These are phyloP conservation scores for Oncorhynchus gorbuscha DNA, from an alignment of 2,113 vertebrate genomes.

Conservation along the genomic window DNA sequence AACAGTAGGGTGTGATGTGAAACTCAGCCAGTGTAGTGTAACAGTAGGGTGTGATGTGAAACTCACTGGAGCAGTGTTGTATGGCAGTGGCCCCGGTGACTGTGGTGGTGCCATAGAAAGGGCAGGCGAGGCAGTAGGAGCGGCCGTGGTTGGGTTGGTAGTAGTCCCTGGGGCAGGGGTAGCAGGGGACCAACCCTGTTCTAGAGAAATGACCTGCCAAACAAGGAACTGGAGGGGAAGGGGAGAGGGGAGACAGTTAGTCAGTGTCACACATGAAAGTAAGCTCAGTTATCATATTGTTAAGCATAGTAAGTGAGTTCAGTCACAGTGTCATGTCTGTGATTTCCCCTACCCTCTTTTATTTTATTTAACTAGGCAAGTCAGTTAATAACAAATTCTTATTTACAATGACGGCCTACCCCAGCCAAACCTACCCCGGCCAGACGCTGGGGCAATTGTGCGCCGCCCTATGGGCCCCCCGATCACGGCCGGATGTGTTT, in stretches of 20 bases:
- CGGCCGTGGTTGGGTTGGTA: conserved; percentile 91
- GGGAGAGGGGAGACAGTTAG: neutral
- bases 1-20: too few species aligned
- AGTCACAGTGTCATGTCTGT: neutral
- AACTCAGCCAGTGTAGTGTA: too few species aligned
- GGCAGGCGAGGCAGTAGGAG: conserved; percentile 94
- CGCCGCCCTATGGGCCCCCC: too few species aligned
- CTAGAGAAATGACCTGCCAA: conserved; percentile 90
- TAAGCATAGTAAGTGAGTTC: neutral
- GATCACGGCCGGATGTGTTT: too few species aligned
- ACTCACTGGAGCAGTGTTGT: conserved; percentile 89
- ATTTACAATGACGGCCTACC: too few species aligned
- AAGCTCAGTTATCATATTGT: too few species aligned
- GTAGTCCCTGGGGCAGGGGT: conserved; percentile 93
- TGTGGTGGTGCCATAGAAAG: conserved; percentile 94
- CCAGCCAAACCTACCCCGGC: too few species aligned
- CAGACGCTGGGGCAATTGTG: too few species aligned
- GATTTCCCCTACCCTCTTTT: conserved; percentile 10
- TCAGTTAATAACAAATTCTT: too few species aligned
- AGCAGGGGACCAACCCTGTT: conserved; percentile 90
- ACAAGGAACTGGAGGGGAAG: conserved; percentile 81
- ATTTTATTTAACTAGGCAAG: too few species aligned
- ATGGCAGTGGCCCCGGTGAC: conserved; percentile 85
- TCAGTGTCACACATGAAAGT: too few species aligned
- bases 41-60: too few species aligned